phyloP scores from a whole-genome alignment of 2,888 invertebrate genomes.

The Encarsia formosa region DNA sequence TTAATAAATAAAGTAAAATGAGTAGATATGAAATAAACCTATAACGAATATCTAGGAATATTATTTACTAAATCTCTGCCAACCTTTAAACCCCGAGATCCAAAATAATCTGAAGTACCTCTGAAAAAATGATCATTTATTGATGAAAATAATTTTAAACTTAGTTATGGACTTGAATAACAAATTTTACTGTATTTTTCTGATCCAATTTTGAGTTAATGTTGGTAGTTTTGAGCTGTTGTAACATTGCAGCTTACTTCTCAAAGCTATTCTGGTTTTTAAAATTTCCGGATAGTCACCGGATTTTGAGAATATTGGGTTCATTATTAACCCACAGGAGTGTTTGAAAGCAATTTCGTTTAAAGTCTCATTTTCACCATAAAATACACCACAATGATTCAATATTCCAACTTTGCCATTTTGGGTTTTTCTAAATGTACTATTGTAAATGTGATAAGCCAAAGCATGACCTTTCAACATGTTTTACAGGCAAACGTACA shows the following conservation, averaged over 20 bases:
- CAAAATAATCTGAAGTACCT: constrained; percentile 68
- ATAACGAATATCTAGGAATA: not conserved
- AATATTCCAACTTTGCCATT: constrained; percentile 52
- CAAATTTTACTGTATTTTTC: constrained; percentile 48
- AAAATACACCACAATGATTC: constrained; percentile 9
- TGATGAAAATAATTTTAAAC: not conserved
- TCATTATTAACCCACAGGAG: constrained; percentile 51
- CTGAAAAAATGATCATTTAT: not conserved
- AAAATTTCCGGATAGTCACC: constrained; percentile 56
- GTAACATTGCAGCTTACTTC: constrained; percentile 50
- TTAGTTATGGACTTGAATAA: not conserved
- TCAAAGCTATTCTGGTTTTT: constrained; percentile 48
- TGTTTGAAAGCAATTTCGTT: constrained; percentile 39
- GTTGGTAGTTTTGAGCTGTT: constrained; percentile 50
- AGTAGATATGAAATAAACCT: not conserved
- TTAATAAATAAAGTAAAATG: not conserved
- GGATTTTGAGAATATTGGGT: constrained; percentile 51
- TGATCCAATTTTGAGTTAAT: constrained; percentile 57
- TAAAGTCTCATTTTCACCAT: constrained; percentile 16
- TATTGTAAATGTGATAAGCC: constrained; percentile 61
- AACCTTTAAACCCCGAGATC: too few species aligned
- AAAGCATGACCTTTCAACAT: constrained; percentile 68
- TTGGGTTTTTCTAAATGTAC: constrained; percentile 56
- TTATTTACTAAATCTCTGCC: not conserved
- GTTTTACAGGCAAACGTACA: constrained; percentile 68